Conservation (phyloP, 2,797 vertebrate species). For the Xenopus petersii region DNA sequence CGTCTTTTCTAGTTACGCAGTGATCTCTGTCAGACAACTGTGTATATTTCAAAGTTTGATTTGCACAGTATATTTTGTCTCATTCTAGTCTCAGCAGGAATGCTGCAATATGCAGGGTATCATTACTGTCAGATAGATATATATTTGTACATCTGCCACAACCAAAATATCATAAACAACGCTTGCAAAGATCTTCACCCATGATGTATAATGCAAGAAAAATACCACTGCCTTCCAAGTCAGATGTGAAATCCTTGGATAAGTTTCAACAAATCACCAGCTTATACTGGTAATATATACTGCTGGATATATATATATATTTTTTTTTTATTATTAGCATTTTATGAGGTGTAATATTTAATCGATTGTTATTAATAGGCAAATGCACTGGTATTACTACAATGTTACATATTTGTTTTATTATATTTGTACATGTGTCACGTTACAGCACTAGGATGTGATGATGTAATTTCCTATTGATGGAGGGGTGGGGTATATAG, state of each 20-base stretch:
- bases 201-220: slow-evolving; percentile 15
- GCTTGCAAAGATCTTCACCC: neutral
- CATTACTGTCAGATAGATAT: slow-evolving; percentile 31
- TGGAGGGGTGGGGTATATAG: no score
- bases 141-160: slow-evolving; percentile 15
- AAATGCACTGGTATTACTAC: no score
- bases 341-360: no score
- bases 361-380: no score
- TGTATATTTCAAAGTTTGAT: slow-evolving; percentile 1
- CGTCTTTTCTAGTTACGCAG: neutral
- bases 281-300: no score
- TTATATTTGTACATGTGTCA: no score
- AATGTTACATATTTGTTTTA: no score
- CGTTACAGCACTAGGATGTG: no score
- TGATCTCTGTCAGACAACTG: neutral
- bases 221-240: neutral
- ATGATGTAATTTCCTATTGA: no score
- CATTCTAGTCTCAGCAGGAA: slow-evolving; percentile 12
- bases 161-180: slow-evolving; percentile 16
- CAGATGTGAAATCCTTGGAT: slow-evolving; percentile 1
- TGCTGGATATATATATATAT: no score
- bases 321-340: no score
- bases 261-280: neutral
- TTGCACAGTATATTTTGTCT: neutral
- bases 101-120: slow-evolving; percentile 19